Evolutionary conservation across 1,140 invertebrate genomes (phyloP), one percentile per base, ranked within the genome.

Genomic region (Tigriopus japonicus): DNA sequence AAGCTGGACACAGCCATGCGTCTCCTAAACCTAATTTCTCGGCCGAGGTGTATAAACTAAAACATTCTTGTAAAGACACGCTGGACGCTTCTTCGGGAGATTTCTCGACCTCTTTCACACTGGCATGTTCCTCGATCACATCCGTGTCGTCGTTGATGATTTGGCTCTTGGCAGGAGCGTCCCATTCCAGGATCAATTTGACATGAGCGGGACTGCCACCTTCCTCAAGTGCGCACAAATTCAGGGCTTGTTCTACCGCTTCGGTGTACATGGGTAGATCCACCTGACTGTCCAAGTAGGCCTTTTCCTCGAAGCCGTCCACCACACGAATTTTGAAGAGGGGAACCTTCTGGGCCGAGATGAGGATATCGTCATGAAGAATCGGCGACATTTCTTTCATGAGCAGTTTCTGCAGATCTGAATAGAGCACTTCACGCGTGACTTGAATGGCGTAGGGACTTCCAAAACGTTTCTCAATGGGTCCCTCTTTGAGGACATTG

Each of bases 1-100:
- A 96, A 64, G 87, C 83, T 0, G 92, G 88, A 77, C 93, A 97
- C 65, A 81, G 81, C 90, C 91, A 95, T 0, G 88, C 87, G 74
- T 95, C 87, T 64, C 93, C 89, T 56, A 84, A 82, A 56, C 85
- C 86, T 17, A 95, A 74, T 61, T 86, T 82, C 70, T 94, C 90
- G n/a, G 86, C 87, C 70, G 83, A 81, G 12, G 89, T 94, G 71
- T 93, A 94, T 68, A 94, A 64, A 68, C 77, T 66, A 43, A 92
- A 83, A 71, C 93, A 96, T 68, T 95, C 87, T 70, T 88, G 82
- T n/a, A 96, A 77, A 1, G 88, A 87, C 1, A 89, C 80, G 10
- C 80, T 77, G 72, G 59, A 53, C 1, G 63, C 74, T 69, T 74
- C 70, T 72, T 79, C 70, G 66, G 77, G 68, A 65, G 76, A 65